Evolutionary conservation across 2,797 vertebrate genomes (phyloP), one percentile per base, ranked within the genome.

Genomic region (Takifugu ocellatus): DNA sequence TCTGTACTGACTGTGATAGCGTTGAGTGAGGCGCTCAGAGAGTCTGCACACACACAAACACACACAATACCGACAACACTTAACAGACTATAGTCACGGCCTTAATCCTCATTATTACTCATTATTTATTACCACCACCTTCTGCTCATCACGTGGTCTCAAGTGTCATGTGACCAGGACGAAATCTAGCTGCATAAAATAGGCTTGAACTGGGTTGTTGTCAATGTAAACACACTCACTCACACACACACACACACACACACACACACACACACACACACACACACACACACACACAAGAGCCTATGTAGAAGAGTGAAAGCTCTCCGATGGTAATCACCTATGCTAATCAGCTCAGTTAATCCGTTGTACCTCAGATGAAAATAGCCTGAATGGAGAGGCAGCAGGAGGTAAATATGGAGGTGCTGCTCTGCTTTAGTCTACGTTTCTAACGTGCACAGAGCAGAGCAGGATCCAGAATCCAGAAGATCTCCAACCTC

Each of bases 1-100:
- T 91, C 90, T 16, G 88, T 90, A 8, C 87, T 92, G 59, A 92
- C 90, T 70, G 54, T 89, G 71, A 92, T 88, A n/a, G 87, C 90
- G 67, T 87, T 84, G 25, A 92, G 67, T 0, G 90, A 88, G 1
- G 86, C 86, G 8, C 78, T 77, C 44, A 92, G 79, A 66, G 84
- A 81, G 51, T 91, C 90, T 92, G 75, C 42, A 86, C 33, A 45
- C 43, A 45, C 43, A 85, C 43, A 81, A 31, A 72, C 45, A 68
- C 45, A 56, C 15, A 57, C 9, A n/a, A 27, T 9, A 36, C 26
- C 39, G 44, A 54, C 39, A 54, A 21, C 21, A 21, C 21, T 21
- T 21, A 21, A 21, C 21, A 21, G 21, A 21, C 21, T 21, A 1
- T 21, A 21, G 21, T 21, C 21, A 21, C 21, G 21, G 21, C 21